phyloP scores from a whole-genome alignment of 2,888 invertebrate species.

The Conistra vaccinii region DNA sequence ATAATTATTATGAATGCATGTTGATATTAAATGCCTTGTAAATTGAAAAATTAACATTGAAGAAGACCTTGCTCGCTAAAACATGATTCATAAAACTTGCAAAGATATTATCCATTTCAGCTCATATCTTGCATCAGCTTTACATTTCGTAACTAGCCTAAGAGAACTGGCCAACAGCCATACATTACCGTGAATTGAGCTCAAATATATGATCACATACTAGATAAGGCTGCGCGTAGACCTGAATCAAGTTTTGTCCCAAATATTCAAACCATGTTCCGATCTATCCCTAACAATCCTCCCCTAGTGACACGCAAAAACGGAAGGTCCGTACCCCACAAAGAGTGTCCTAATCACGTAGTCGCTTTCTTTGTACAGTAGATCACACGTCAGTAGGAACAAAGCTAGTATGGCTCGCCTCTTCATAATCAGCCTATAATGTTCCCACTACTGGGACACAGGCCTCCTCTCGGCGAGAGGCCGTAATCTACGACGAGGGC shows the following conservation, averaged over 20 bases:
- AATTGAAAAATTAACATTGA: not conserved
- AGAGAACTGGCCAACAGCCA: constrained; percentile 32
- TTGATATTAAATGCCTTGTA: not conserved
- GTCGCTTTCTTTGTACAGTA: not conserved
- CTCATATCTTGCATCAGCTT: constrained; percentile 25
- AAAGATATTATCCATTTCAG: constrained; percentile 8
- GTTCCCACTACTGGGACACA: no score
- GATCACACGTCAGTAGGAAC: not conserved
- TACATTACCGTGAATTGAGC: constrained; percentile 52
- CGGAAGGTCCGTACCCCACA: not conserved
- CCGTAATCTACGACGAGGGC: no score
- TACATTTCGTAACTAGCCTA: constrained; percentile 40
- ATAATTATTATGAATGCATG: not conserved
- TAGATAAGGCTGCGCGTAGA: constrained; percentile 22
- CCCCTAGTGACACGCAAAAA: not conserved
- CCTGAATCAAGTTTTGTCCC: not conserved
- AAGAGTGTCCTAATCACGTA: not conserved
- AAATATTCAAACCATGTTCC: not conserved
- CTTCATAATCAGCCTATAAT: not conserved
- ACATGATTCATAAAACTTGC: not conserved
- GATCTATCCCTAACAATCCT: not conserved
- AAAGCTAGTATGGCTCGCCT: not conserved
- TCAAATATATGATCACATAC: constrained; percentile 32
- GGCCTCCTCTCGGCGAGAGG: no score
- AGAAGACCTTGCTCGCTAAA: constrained; percentile 20